phyloP scores from a whole-genome alignment of 2,113 vertebrate genomes.

The Rhinogobius similis region DNA sequence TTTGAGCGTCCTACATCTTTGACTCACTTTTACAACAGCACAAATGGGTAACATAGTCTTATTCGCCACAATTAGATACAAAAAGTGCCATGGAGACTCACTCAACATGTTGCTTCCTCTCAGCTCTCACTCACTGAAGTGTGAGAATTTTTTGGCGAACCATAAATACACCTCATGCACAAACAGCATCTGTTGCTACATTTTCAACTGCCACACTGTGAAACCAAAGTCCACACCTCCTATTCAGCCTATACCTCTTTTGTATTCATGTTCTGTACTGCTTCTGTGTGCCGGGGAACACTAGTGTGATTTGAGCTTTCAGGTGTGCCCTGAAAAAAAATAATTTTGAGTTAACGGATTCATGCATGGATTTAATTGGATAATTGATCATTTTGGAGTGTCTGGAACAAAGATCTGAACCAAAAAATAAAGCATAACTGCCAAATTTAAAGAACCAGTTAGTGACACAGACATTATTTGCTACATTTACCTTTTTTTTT shows the following conservation, averaged over 20 bases:
- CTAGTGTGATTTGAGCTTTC: no score
- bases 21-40: not conserved
- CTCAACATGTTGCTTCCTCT: constrained; percentile 28
- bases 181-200: constrained; percentile 52
- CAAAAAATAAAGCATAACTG: no score
- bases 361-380: no score
- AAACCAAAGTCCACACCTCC: constrained; percentile 21
- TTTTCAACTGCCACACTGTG: constrained; percentile 32
- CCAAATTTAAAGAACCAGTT: no score
- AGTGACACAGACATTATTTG: no score
- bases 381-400: no score
- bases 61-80: constrained; percentile 15
- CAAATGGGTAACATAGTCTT: constrained; percentile 18
- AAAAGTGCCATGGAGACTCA: constrained; percentile 20
- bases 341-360: no score
- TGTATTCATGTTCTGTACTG: constrained; percentile 1
- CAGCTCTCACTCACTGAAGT: constrained; percentile 42
- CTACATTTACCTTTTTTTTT: no score
- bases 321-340: no score
- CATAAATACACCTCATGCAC: constrained; percentile 40
- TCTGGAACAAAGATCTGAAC: no score
- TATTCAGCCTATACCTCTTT: constrained; percentile 11
- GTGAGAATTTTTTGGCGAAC: constrained; percentile 51
- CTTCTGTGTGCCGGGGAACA: not conserved
- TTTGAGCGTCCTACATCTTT: constrained; percentile 12